Base-by-base conservation (phyloP, 1,140 invertebrate genomes). In the Penaeus japonicus region DNA sequence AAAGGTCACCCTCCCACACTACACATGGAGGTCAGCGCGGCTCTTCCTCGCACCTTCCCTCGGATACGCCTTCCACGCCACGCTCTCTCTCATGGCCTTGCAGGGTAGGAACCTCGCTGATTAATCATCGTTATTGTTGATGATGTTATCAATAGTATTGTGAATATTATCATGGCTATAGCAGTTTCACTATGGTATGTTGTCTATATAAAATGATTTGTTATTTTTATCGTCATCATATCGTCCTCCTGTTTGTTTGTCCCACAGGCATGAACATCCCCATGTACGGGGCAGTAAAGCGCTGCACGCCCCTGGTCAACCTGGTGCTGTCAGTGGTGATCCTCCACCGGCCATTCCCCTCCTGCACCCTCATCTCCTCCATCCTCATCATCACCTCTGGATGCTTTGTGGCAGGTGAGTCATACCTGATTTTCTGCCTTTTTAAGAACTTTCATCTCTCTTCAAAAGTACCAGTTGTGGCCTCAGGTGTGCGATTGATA, bases 281-380 rank as follows among this genome's bases (percentile, higher is more conserved):
- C 1, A 93, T 94, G 93, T 94, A 94, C 91, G 93, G 93, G 15
- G 93, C 94, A 12, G 89, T 94, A 39, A 94, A 94, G 90, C 91
- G 93, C 83, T 94, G 93, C 91, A 93, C 92, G 15, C 94, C 93
- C 10, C 87, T 94, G 0, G 93, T 93, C 1, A 94, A 93, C 62
- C 90, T 94, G 81, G 57, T 93, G 20, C 89, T 94, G 24, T 92
- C 92, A 15, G 89, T 92, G 1, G 55, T 92, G 10, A 90, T 94
- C 27, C 91, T 94, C 12, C 92, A 92, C 30, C 93, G 93, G 88
- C 91, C 91, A 47, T 87, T 90, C 27, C 93, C 94, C 12, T 92
- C 92, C 0, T 86, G 89, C 53, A 75, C 91, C 30, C 92, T 93
- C 10, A 92, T 92, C 47, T 22, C 91, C 0, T 92, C 93, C 24